Evolutionary conservation across 30 jellyfish, hydroid and myxozoan genomes (phyloP), one percentile per base, ranked within the genome.

Genomic region (Mastigias papua): DNA sequence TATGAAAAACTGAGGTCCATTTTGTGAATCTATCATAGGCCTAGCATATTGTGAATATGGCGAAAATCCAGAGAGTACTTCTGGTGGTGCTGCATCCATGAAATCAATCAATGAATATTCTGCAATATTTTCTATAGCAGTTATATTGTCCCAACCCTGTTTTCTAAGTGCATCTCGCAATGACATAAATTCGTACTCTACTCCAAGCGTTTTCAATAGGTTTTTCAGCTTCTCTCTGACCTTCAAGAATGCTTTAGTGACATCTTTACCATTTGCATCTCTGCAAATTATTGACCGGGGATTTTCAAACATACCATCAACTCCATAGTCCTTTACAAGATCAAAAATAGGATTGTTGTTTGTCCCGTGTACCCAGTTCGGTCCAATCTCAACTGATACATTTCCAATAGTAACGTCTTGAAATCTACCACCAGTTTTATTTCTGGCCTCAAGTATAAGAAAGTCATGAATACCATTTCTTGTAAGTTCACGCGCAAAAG

Each of bases 321-420:
- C 49, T 29, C 85, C 89, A 33, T 48, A 65, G 27, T 62, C 26
- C 28, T 75, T 74, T 22, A 87, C 90, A 2, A 85, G 75, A 13
- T 92, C 92, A 64, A 28, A 85, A 0, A 92, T 46, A 6, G 98
- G 98, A 70, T 84, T 92, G 29, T 76, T 74, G 15, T 29, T 61
- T 22, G 96, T 92, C 20, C 98, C 98, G 65, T 92, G 98, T 11
- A 92, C 69, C 87, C 89, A 92, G 58, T 92, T 93, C 27, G 98
- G 95, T n/a, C 98, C 98, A n/a, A 86, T 64, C 49, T 92, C 98
- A 0, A 90, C 86, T 16, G 86, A 71, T 20, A 64, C 58, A 73
- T 76, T 74, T 23, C 93, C 97, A 29, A 90, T 63, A 20, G 21
- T 49, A 26, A 72, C 26, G 19, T 68, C 33, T 42, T 78, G 77